These are phyloP conservation scores for Cichladusa arquata DNA, from an alignment of 2,113 vertebrate species.

Conservation along the genomic window DNA sequence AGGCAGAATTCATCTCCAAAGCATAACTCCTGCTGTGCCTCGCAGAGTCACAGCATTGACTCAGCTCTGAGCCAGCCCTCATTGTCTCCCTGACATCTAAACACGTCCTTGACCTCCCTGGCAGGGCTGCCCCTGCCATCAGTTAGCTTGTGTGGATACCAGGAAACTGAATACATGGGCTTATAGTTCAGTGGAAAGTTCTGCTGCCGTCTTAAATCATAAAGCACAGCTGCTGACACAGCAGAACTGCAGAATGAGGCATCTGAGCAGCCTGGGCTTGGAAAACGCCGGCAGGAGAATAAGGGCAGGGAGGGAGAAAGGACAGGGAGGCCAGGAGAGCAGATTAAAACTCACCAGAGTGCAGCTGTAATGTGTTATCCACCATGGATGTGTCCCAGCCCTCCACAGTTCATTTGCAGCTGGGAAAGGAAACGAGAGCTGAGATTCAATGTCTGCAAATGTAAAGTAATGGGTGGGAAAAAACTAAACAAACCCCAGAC, in stretches of 20 bases:
- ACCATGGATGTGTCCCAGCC: fast-evolving
- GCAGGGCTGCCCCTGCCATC: not conserved
- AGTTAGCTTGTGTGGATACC: not conserved
- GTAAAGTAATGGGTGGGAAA: not conserved
- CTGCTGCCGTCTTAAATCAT: slow-evolving; percentile 32
- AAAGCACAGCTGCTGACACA: slow-evolving; percentile 49
- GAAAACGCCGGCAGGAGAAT: not conserved
- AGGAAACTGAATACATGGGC: not conserved
- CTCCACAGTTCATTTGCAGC: not conserved
- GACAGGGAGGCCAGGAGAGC: not conserved
- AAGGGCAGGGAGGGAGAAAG: not conserved
- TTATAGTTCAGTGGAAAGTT: slow-evolving; percentile 55
- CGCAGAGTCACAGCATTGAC: fast-evolving
- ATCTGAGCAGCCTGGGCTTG: not conserved
- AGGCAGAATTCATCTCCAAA: not conserved
- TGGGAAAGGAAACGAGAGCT: not conserved
- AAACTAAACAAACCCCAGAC: not conserved
- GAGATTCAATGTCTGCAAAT: not conserved
- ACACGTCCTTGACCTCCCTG: not conserved
- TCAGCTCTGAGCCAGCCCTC: not conserved
- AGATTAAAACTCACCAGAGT: not conserved
- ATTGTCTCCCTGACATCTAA: not conserved
- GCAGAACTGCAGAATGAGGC: slow-evolving; percentile 29
- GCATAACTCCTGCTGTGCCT: fast-evolving
- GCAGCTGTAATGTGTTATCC: not conserved